Evolutionary conservation across 35 echinoderm and acorn worm species (phyloP), one percentile per base, ranked within the genome.

Genomic region (Apostichopus parvimensis): DNA sequence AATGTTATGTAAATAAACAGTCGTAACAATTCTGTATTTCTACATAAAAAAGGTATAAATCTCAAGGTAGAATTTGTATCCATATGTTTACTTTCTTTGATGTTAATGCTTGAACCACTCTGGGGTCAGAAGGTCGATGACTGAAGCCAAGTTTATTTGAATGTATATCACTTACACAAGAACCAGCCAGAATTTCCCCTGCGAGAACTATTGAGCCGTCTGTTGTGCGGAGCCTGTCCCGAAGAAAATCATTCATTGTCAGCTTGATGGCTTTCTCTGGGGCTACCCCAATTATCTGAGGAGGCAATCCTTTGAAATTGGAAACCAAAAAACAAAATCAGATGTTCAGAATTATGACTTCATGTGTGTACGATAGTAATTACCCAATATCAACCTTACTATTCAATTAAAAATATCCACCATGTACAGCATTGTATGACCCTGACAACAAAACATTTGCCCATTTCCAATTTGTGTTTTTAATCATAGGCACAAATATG

Each of bases 201-300:
- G 80, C 65, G 0, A 99, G 57, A 8, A 91, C 78, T 1, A 93
- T 57, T 9, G 92, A 78, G 6, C 95, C 97, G 75, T 99, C 95
- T 81, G 88, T 65, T 84, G 61, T 93, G 75, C 95, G 92, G 6
- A 94, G 45, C 62, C 80, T 89, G 64, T 99, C 97, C 28, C 97
- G 83, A 26, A 99, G 82, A 59, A 99, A 86, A 79, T 99, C 97
- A 75, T 99, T 96, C 93, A 96, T 95, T 23, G 97, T 99, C 55
- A 99, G 95, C 86, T 99, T 99, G 93, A 99, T 96, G 83, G 97
- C 95, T 55, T 99, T 99, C 93, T 99, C 97, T 83, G 97, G 97
- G 13, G 97, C 97, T 58, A 99, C 95, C 4, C 97, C 97, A 26
- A 99, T 81, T 54, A 99, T 92, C 86, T 99, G 97, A 52, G 97